Conservation (phyloP, 2,113 vertebrate species). For the Toxotes chatareus region DNA sequence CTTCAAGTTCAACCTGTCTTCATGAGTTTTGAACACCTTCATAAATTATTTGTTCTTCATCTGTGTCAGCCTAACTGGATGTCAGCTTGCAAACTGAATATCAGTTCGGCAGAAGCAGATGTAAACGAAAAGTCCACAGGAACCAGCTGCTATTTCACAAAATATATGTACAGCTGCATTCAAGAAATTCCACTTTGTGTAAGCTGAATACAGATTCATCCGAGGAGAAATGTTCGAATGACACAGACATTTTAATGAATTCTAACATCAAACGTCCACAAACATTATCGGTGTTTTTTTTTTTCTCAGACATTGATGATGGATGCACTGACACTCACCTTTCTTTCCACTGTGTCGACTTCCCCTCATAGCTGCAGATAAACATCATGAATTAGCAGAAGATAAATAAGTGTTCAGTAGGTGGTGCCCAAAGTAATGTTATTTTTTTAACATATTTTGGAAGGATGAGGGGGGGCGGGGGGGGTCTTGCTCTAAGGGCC, state of each 20-base stretch:
- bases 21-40: neutral
- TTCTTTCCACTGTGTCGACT: conserved; percentile 31
- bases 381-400: conserved; percentile 60
- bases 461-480: neutral
- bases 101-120: neutral
- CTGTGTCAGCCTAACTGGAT: neutral
- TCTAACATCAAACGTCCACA: too few species aligned
- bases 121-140: neutral
- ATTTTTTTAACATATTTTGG: neutral
- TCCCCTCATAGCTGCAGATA: conserved; percentile 57
- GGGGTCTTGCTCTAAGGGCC: conserved; percentile 1
- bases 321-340: conserved; percentile 12
- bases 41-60: neutral
- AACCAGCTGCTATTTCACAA: neutral
- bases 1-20: neutral
- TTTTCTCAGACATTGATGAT: neutral
- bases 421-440: neutral
- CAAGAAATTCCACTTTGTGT: neutral
- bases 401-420: conserved; percentile 20
- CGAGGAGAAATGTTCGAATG: too few species aligned
- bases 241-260: too few species aligned
- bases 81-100: neutral
- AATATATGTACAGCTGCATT: neutral
- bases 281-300: neutral
- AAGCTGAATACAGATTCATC: too few species aligned